Conservation (phyloP, 2,797 vertebrate genomes). For the Lophotriccus pileatus region DNA sequence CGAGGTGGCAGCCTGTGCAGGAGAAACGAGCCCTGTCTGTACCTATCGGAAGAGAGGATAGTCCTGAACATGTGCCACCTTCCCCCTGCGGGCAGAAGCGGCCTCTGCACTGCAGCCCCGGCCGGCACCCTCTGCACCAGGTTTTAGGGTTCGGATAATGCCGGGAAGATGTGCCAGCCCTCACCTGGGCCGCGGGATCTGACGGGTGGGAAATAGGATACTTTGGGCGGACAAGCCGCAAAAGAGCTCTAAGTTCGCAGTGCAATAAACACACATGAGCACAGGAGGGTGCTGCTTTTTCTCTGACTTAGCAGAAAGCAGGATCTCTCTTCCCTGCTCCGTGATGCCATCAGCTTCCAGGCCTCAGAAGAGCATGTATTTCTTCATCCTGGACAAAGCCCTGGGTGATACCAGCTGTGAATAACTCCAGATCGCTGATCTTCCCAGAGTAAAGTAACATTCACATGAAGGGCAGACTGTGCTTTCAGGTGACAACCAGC, state of each 20-base stretch:
- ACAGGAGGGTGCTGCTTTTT: slow-evolving; percentile 32
- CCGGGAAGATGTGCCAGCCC: neutral
- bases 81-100: neutral
- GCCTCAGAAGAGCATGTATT: neutral
- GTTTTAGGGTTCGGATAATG: fast-evolving
- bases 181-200: fast-evolving
- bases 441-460: neutral
- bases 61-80: fast-evolving
- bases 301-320: neutral
- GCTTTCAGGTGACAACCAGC: neutral
- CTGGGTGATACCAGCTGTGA: neutral
- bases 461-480: neutral
- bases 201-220: neutral
- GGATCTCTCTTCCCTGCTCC: neutral
- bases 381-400: neutral
- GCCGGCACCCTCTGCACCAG: neutral
- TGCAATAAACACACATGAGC: neutral
- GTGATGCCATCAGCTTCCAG: neutral
- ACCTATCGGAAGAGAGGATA: neutral
- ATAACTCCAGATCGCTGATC: neutral
- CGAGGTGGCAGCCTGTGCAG: slow-evolving; percentile 43
- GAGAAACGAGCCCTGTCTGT: neutral
- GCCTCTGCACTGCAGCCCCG: neutral
- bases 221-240: neutral
- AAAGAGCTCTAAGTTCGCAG: neutral